phyloP scores from a whole-genome alignment of 2,113 vertebrate genomes.

The Redunca redunca region DNA sequence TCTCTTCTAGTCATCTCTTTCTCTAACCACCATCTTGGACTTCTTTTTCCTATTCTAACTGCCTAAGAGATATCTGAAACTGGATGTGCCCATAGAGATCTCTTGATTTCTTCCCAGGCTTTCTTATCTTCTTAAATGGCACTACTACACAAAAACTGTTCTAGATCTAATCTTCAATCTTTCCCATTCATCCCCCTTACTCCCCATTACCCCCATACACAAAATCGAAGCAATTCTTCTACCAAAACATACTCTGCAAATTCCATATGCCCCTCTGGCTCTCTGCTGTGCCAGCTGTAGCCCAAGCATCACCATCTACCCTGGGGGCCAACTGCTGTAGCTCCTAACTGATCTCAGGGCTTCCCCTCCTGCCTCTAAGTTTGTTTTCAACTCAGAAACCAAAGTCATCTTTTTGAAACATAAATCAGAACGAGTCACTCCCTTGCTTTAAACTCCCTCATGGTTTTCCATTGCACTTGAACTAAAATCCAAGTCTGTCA shows the following conservation, averaged over 20 bases:
- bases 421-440: neutral
- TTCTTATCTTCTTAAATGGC: neutral
- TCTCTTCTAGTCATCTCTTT: neutral
- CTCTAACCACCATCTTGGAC: neutral
- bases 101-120: neutral
- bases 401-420: neutral
- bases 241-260: neutral
- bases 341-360: neutral
- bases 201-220: neutral
- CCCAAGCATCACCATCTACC: neutral
- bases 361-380: neutral
- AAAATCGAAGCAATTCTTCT: neutral
- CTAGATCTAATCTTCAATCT: neutral
- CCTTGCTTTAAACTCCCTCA: neutral
- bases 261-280: neutral
- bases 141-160: neutral
- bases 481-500: neutral
- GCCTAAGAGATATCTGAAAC: neutral
- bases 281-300: neutral
- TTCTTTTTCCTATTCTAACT: neutral
- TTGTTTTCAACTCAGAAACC: neutral
- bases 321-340: neutral
- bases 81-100: neutral
- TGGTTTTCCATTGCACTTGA: neutral
- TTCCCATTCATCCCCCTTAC: neutral